phyloP scores from a whole-genome alignment of 1,140 invertebrate species.

The Colletes gigas region DNA sequence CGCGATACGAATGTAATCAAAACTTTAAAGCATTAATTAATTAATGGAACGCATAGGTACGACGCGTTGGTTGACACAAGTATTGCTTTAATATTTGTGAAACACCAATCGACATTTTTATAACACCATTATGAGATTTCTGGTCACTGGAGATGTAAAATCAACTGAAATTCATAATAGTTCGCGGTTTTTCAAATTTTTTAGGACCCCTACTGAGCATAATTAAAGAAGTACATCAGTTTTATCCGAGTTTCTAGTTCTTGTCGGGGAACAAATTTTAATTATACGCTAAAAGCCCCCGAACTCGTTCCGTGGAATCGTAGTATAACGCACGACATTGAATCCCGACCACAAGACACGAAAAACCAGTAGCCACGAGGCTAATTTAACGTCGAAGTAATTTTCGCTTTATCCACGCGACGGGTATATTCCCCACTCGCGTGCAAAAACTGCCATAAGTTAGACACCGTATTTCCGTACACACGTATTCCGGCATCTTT shows the following conservation, averaged over 20 bases:
- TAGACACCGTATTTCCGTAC: not conserved
- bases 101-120: no score
- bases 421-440: slow-evolving; percentile 36
- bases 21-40: not conserved
- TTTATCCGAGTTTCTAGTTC: no score
- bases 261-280: not conserved
- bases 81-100: not conserved
- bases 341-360: slow-evolving; percentile 29
- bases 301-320: not conserved
- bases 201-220: no score
- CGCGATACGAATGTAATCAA: not conserved
- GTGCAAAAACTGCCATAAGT: slow-evolving; percentile 44
- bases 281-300: no score
- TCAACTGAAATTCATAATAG: no score
- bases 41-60: not conserved
- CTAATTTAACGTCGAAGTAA: not conserved
- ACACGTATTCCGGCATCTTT: slow-evolving; percentile 12
- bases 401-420: not conserved
- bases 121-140: no score
- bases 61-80: not conserved
- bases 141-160: no score
- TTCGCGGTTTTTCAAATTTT: no score
- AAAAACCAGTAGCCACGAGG: not conserved
- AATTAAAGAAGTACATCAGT: no score
- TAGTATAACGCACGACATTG: not conserved